phyloP scores from a whole-genome alignment of 1,140 invertebrate genomes.

The Centruroides vittatus region DNA sequence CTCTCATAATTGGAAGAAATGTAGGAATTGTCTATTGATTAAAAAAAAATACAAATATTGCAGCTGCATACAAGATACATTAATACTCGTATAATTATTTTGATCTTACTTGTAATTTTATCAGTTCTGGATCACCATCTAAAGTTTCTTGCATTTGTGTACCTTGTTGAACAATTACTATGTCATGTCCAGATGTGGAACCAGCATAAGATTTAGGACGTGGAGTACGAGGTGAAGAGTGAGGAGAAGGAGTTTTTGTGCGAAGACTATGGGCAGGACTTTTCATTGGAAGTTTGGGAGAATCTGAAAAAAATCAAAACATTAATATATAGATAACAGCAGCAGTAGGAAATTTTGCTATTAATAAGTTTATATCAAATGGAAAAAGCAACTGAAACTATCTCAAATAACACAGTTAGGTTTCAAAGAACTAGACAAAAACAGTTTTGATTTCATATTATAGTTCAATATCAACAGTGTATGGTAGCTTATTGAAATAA shows the following conservation, averaged over 20 bases:
- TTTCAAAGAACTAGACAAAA: too few relatives aligned
- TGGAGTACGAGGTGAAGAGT: conserved; percentile 12
- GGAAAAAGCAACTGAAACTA: too few relatives aligned
- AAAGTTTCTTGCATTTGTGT: conserved; percentile 35
- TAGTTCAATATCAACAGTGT: too few relatives aligned
- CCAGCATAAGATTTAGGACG: conserved; percentile 13
- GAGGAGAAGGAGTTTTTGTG: conserved; percentile 11
- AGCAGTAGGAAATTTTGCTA: too few relatives aligned
- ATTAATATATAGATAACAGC: too few relatives aligned
- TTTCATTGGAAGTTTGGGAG: conserved; percentile 13
- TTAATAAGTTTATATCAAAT: too few relatives aligned
- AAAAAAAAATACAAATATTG: background rate
- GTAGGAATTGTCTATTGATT: conserved; percentile 48
- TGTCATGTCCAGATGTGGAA: conserved; percentile 31
- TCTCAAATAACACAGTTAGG: too few relatives aligned
- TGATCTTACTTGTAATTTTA: conserved; percentile 46
- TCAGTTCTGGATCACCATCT: conserved; percentile 65
- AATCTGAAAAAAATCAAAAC: conserved; percentile 1
- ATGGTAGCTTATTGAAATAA: too few relatives aligned
- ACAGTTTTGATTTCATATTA: too few relatives aligned
- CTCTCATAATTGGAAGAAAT: conserved; percentile 82
- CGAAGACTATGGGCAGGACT: conserved; percentile 14
- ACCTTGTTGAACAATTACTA: conserved; percentile 72
- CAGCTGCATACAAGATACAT: background rate
- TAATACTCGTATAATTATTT: background rate